A percentile compares a stretch with the other conserved stretches of the same genome.
These are phyloP conservation scores for Pseudococcus jackbeardsleyi DNA, from an alignment of 2,888 invertebrate genomes.

Conservation along the genomic window DNA sequence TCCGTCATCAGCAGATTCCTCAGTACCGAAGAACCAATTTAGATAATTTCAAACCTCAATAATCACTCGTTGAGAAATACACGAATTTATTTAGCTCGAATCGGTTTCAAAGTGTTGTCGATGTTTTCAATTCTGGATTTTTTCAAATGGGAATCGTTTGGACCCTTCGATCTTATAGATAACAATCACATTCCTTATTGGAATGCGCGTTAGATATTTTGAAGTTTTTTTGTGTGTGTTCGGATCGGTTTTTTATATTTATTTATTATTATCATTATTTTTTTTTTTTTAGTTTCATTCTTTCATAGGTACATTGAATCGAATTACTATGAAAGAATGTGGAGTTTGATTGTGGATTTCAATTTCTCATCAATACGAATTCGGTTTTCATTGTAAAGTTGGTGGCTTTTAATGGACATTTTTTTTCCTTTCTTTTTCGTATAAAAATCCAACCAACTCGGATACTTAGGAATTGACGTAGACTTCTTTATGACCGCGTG, in stretches of 20 bases:
- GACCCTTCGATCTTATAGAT: slow-evolving; percentile 43
- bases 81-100: background rate
- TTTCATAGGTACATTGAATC: slow-evolving; percentile 27
- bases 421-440: background rate
- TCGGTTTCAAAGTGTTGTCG: background rate
- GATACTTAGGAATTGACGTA: background rate
- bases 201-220: slow-evolving; percentile 48
- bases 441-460: background rate
- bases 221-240: slow-evolving; percentile 15
- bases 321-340: slow-evolving; percentile 41
- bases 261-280: slow-evolving; percentile 36
- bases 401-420: background rate
- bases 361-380: slow-evolving; percentile 9
- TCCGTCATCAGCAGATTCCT: no score
- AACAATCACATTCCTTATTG: slow-evolving; percentile 49
- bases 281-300: slow-evolving; percentile 38
- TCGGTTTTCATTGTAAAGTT: slow-evolving; percentile 1
- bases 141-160: slow-evolving; percentile 9
- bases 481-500: background rate
- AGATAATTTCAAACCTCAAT: background rate
- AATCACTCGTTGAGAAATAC: background rate
- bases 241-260: slow-evolving; percentile 27
- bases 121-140: slow-evolving; percentile 31
- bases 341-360: slow-evolving; percentile 29
- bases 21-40: no score